These are phyloP conservation scores for Rotaria sp. DNA, from an alignment of 2,888 invertebrate genomes.

Conservation along the genomic window DNA sequence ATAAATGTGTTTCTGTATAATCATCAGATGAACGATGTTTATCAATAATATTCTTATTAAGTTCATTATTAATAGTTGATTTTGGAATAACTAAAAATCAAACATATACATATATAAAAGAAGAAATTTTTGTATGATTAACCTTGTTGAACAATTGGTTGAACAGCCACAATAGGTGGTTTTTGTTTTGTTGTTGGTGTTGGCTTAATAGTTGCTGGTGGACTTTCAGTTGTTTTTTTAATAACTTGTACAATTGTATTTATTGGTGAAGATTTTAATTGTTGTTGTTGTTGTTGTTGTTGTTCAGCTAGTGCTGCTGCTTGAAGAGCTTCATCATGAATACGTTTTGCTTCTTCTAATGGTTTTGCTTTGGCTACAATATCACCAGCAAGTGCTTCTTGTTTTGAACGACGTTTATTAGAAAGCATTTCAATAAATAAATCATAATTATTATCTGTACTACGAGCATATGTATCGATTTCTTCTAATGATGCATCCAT, in stretches of 20 bases:
- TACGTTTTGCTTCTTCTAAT: constrained; percentile 16
- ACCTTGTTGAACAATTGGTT: constrained; percentile 6
- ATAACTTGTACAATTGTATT: constrained; percentile 20
- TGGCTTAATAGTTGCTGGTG: neutral
- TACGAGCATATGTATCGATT: neutral
- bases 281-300: constrained; percentile 19
- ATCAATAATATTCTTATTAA: neutral
- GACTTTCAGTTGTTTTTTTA: neutral
- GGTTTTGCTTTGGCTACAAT: neutral
- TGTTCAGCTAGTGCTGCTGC: neutral
- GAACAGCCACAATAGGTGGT: neutral
- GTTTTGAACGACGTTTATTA: constrained; percentile 15
- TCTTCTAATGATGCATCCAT: constrained; percentile 37
- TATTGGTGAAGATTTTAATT: neutral
- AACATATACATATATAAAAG: neutral
- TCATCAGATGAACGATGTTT: neutral
- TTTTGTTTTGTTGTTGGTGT: constrained; percentile 21
- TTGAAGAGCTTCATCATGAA: neutral
- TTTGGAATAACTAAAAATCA: neutral
- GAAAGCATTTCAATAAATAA: neutral
- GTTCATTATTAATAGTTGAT: neutral
- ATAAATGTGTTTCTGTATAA: neutral
- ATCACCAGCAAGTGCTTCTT: neutral
- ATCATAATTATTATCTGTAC: neutral
- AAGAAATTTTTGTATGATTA: neutral